A percentile compares a stretch with the other conserved stretches of the same genome.
Conservation (phyloP, 2,797 vertebrate species). For the Danio tinwini region DNA sequence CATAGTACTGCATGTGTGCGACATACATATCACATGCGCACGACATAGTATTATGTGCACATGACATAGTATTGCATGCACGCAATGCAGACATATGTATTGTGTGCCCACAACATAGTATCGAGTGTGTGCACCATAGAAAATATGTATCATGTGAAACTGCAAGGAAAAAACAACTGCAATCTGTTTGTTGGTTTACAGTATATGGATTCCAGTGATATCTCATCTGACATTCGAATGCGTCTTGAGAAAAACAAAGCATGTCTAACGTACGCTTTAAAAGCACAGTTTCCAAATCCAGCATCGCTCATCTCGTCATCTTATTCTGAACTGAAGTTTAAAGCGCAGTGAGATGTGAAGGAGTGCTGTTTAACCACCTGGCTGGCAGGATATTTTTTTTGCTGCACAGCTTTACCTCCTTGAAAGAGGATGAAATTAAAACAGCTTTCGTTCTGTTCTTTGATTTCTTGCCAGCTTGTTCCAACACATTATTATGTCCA, state of each 20-base stretch:
- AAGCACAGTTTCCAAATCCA: slow-evolving; percentile 4
- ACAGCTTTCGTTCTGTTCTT: slow-evolving; percentile 40
- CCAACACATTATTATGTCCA: slow-evolving; percentile 38
- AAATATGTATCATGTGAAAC: no score
- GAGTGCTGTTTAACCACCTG: slow-evolving; percentile 28
- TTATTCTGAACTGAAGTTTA: neutral
- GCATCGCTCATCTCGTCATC: neutral
- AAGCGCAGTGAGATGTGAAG: slow-evolving; percentile 13
- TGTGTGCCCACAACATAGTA: no score
- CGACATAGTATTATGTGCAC: no score
- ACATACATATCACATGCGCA: no score
- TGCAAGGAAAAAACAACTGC: no score
- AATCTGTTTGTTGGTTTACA: neutral
- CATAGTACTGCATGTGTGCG: no score
- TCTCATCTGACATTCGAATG: neutral
- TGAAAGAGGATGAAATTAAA: slow-evolving; percentile 46
- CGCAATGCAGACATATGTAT: no score
- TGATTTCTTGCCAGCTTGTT: slow-evolving; percentile 47
- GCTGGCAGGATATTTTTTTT: slow-evolving; percentile 19
- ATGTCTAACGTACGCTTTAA: neutral
- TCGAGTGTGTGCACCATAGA: no score
- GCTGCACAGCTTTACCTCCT: slow-evolving; percentile 22
- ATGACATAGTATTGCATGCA: no score
- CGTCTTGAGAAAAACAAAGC: neutral
- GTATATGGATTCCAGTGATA: neutral